Evolutionary conservation across 1,140 invertebrate species (phyloP).

Genomic region (Bombus vancouverensis): DNA sequence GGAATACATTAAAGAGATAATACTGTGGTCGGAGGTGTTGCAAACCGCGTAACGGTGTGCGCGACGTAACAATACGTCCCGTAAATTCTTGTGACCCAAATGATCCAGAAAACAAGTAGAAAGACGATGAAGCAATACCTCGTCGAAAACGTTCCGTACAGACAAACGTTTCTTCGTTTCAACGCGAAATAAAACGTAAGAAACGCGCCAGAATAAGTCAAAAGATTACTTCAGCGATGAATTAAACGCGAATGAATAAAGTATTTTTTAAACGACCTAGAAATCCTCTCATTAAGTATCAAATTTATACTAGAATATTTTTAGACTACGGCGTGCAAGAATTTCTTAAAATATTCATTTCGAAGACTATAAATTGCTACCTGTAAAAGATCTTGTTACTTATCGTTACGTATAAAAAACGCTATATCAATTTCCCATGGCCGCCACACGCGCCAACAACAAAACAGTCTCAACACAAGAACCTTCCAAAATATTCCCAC

Average conservation of each 20-base stretch:
- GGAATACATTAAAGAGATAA: constrained; percentile 20
- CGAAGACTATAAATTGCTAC: not conserved
- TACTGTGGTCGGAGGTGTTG: not conserved
- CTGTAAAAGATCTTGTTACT: too few species aligned
- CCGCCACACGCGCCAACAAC: too few species aligned
- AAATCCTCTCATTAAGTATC: not conserved
- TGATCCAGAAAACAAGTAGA: constrained; percentile 16
- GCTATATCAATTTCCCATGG: not conserved
- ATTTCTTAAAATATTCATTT: not conserved
- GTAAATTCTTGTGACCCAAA: constrained; percentile 35
- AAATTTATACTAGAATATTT: not conserved
- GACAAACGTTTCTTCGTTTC: not conserved
- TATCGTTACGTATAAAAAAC: not conserved
- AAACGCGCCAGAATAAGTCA: not conserved
- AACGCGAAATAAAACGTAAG: not conserved
- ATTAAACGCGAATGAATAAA: not conserved
- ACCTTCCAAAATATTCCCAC: not conserved
- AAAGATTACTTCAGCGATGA: not conserved
- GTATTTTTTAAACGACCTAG: too few species aligned
- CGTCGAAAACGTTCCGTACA: not conserved
- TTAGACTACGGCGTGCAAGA: not conserved
- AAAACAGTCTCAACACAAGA: too few species aligned
- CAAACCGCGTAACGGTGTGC: constrained; percentile 31
- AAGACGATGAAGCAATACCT: not conserved
- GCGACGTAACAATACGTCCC: constrained; percentile 37